Conservation (phyloP, 2,113 vertebrate species). For the Caloenas nicobarica region DNA sequence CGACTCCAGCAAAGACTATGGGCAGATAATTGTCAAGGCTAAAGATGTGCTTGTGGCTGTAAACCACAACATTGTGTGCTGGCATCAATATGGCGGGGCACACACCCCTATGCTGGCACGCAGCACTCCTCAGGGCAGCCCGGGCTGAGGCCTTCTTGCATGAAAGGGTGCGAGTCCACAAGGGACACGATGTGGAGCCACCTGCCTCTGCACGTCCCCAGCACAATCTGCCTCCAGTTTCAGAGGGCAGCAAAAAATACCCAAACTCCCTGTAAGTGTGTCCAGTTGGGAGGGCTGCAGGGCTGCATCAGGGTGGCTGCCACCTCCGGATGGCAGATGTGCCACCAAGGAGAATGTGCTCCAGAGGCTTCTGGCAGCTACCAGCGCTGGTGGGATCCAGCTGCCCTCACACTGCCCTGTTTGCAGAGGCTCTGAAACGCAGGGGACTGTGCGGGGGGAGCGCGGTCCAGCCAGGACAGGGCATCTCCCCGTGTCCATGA, state of each 20-base stretch:
- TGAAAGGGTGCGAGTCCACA: too few relatives aligned
- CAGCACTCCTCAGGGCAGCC: fast-evolving
- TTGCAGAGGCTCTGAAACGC: too few relatives aligned
- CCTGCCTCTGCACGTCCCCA: fast-evolving
- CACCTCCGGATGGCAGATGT: fast-evolving
- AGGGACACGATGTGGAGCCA: not conserved
- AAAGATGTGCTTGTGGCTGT: not conserved
- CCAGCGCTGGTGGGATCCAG: too few relatives aligned
- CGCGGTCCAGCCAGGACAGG: too few relatives aligned
- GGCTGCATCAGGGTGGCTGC: not conserved
- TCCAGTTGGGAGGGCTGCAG: not conserved
- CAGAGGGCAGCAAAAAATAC: not conserved
- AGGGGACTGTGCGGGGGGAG: too few relatives aligned
- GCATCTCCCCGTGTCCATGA: too few relatives aligned
- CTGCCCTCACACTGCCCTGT: too few relatives aligned
- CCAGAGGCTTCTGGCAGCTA: not conserved
- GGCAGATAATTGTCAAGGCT: fast-evolving
- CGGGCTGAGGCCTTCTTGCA: not conserved
- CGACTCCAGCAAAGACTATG: fast-evolving
- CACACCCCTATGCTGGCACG: fast-evolving
- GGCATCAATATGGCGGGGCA: fast-evolving
- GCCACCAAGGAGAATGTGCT: not conserved
- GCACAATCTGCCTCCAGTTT: not conserved
- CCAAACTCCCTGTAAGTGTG: not conserved
- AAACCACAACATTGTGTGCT: fast-evolving